A percentile compares a stretch with the other conserved stretches of the same genome.
phyloP scores from a whole-genome alignment of 2,113 vertebrate genomes.

The Oxyura jamaicensis region DNA sequence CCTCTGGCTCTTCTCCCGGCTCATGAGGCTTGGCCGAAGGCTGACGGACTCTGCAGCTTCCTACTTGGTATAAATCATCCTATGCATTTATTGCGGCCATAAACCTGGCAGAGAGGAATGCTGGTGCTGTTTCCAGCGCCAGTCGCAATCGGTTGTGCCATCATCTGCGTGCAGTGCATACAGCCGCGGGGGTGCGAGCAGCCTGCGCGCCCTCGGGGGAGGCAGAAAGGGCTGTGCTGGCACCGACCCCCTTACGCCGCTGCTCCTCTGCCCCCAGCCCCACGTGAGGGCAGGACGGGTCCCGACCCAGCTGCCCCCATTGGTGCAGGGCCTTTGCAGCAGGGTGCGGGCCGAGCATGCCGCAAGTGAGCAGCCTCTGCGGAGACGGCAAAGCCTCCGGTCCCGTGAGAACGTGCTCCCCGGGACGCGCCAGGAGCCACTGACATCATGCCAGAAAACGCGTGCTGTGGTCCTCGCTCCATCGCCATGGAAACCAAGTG shows the following conservation, averaged over 20 bases:
- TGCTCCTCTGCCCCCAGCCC: too few relatives aligned
- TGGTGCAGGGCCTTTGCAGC: too few relatives aligned
- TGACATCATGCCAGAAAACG: background rate
- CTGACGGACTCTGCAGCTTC: background rate
- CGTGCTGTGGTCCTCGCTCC: background rate
- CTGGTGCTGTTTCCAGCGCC: background rate
- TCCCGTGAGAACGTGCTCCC: background rate
- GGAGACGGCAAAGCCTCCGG: background rate
- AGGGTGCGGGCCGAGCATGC: background rate
- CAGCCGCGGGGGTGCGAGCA: background rate
- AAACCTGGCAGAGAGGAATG: background rate
- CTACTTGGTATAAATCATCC: background rate
- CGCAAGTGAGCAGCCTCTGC: rapidly evolving
- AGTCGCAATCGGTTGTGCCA: rapidly evolving
- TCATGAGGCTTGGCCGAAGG: background rate
- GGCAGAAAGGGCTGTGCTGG: too few relatives aligned
- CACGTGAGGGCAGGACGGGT: too few relatives aligned
- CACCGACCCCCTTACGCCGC: too few relatives aligned
- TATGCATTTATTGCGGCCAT: background rate
- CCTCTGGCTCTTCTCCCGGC: background rate
- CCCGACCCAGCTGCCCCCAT: too few relatives aligned
- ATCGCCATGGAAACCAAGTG: background rate
- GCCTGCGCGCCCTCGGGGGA: background rate
- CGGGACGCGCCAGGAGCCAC: background rate
- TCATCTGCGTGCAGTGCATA: rapidly evolving